phyloP scores from a whole-genome alignment of 2,113 vertebrate genomes.

The Scytalopus superciliaris region DNA sequence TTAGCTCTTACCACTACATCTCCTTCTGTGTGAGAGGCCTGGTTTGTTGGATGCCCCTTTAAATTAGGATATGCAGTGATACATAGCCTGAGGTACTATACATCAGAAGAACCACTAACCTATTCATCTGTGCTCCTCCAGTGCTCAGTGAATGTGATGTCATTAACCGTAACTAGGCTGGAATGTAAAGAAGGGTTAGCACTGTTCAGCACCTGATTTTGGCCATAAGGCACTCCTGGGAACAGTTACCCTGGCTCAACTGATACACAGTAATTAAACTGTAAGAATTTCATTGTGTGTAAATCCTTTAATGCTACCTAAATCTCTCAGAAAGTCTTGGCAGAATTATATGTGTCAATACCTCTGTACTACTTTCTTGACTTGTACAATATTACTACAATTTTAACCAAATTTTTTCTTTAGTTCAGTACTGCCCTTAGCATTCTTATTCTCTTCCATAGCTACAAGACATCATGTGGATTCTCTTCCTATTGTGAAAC shows the following conservation, averaged over 20 bases:
- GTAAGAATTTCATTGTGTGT: neutral
- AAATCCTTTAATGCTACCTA: neutral
- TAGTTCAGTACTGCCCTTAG: neutral
- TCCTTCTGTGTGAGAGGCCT: neutral
- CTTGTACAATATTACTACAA: neutral
- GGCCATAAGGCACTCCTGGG: neutral
- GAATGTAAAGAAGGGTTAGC: neutral
- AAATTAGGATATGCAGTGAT: neutral
- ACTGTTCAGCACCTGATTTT: neutral
- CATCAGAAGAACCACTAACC: neutral
- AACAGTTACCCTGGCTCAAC: neutral
- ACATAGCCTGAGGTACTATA: neutral
- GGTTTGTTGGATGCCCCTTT: neutral
- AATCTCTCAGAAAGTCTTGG: neutral
- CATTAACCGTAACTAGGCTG: neutral
- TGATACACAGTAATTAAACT: neutral
- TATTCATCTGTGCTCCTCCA: neutral
- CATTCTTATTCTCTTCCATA: neutral
- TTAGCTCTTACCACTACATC: neutral
- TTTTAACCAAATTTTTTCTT: neutral
- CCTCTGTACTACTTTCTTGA: neutral
- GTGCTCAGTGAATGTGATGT: neutral
- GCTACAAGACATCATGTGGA: neutral
- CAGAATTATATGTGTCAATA: neutral
- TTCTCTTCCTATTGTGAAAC: conserved; percentile 8